Evolutionary conservation across 2,113 vertebrate genomes (phyloP), one percentile per base, ranked within the genome.

Genomic region (Pimephales promelas): DNA sequence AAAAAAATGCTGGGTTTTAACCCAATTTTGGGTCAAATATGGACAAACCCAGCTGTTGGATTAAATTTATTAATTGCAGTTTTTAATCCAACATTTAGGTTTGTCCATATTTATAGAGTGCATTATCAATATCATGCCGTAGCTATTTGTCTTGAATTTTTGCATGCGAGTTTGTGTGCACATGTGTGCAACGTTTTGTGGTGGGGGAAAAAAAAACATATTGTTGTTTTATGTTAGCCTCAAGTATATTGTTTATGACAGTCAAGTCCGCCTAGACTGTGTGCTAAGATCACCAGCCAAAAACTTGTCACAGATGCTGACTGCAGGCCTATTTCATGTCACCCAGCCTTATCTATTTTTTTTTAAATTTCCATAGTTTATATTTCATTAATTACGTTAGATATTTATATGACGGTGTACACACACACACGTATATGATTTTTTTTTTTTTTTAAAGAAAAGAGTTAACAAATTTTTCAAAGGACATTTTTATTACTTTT

Each of bases 341-440:
- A 91, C 89, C 90, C 91, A 81, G 90, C 85, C 75, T 86, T 92
- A 88, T 94, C 87, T 90, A 92, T 34, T 66, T 93, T 93, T 93
- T 91, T 89, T 91, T 70, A 70, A 84, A 77, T 88, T 91, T 89
- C 82, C 43, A 26, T 36, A 36, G 36, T 36, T 36, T 1, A 36
- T 36, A 36, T 36, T 36, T 36, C 36, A 36, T 36, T 36, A 7
- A 36, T 36, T 36, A 5, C 36, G 9, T 40, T 40, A 40, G 2
- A 40, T 40, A 40, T 40, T n/a, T 70, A 61, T 13, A 24, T 61
- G 59, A 61, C 10, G 14, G 59, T 28, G 24, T 6, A 61, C 11
- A 47, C 11, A 45, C 43, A 49, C 47, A 52, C 49, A 2, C n/a
- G n/a, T n/a, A n/a, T 18, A 0, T 6, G 40, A 47, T 13, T 13